These are phyloP conservation scores for Rhysida immarginata DNA, from an alignment of 1,140 invertebrate genomes.

Conservation along the genomic window DNA sequence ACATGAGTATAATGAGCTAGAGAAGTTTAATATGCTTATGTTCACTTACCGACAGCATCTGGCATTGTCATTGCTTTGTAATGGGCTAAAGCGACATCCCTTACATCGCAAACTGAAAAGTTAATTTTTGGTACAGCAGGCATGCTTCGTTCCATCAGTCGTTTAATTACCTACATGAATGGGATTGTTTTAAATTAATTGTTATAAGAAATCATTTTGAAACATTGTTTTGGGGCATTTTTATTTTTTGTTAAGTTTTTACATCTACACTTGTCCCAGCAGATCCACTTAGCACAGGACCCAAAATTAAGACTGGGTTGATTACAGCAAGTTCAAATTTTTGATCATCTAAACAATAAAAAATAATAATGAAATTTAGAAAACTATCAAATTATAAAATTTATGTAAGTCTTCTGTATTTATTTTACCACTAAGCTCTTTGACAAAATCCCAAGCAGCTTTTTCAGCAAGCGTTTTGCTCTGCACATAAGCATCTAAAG, in stretches of 20 bases:
- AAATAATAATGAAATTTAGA: slow-evolving; percentile 1
- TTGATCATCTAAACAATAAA: slow-evolving; percentile 23
- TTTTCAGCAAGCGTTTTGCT: slow-evolving; percentile 40
- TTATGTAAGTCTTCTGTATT: background rate
- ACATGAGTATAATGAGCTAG: no score
- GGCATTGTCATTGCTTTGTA: slow-evolving; percentile 35
- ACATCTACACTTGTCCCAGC: slow-evolving; percentile 32
- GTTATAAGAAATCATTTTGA: background rate
- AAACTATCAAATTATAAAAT: background rate
- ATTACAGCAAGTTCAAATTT: slow-evolving; percentile 37
- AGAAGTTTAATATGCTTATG: no score
- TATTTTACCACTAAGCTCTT: slow-evolving; percentile 29
- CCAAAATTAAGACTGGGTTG: slow-evolving; percentile 38
- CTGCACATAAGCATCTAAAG: slow-evolving; percentile 32
- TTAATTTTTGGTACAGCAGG: slow-evolving; percentile 35
- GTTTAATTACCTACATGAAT: slow-evolving; percentile 26
- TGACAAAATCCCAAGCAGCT: slow-evolving; percentile 41
- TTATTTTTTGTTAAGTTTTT: slow-evolving; percentile 7
- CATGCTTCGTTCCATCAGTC: slow-evolving; percentile 32
- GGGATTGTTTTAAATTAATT: background rate
- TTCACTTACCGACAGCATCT: slow-evolving; percentile 34
- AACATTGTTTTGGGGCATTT: background rate
- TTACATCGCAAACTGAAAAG: slow-evolving; percentile 36
- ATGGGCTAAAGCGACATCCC: slow-evolving; percentile 41
- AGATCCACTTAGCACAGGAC: slow-evolving; percentile 33